A percentile compares a stretch with the other conserved stretches of the same genome.
These are phyloP conservation scores for Heliconius ismenius DNA, from an alignment of 2,888 invertebrate genomes.

Conservation along the genomic window DNA sequence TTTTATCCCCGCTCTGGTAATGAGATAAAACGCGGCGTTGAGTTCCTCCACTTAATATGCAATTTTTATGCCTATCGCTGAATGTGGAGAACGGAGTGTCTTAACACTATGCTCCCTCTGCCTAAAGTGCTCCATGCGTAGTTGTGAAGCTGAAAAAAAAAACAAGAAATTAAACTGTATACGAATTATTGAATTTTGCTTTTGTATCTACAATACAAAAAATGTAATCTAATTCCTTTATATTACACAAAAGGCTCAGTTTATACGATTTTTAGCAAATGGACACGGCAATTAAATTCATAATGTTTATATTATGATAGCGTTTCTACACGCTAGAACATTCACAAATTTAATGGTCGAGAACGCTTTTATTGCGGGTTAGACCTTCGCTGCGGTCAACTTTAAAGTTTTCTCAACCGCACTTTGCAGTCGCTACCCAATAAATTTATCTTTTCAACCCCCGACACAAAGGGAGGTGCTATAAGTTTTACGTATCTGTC, in stretches of 20 bases:
- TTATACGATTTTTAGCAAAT: not conserved
- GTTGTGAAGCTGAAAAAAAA: too few relatives aligned
- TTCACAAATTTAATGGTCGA: not conserved
- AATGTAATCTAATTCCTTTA: not conserved
- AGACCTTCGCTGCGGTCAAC: constrained; percentile 21
- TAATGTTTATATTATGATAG: constrained; percentile 14
- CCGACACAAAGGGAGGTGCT: too few relatives aligned
- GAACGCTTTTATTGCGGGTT: constrained; percentile 3
- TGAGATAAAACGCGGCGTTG: too few relatives aligned
- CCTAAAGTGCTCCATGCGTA: too few relatives aligned
- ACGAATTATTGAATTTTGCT: not conserved
- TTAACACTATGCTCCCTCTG: too few relatives aligned
- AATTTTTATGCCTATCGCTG: too few relatives aligned
- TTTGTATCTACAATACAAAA: not conserved
- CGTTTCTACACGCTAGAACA: not conserved
- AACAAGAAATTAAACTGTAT: too few relatives aligned
- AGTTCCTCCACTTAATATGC: too few relatives aligned
- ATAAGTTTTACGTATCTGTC: too few relatives aligned
- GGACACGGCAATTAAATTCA: constrained; percentile 14
- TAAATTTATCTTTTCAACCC: not conserved
- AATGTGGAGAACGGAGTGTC: too few relatives aligned
- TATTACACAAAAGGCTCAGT: not conserved
- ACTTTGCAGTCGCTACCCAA: constrained; percentile 7
- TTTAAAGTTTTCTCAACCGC: constrained; percentile 16
- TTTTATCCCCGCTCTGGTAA: too few relatives aligned